A percentile compares a stretch with the other conserved stretches of the same genome.
These are phyloP conservation scores for Sesia apiformis DNA, from an alignment of 2,888 invertebrate genomes.

Conservation along the genomic window DNA sequence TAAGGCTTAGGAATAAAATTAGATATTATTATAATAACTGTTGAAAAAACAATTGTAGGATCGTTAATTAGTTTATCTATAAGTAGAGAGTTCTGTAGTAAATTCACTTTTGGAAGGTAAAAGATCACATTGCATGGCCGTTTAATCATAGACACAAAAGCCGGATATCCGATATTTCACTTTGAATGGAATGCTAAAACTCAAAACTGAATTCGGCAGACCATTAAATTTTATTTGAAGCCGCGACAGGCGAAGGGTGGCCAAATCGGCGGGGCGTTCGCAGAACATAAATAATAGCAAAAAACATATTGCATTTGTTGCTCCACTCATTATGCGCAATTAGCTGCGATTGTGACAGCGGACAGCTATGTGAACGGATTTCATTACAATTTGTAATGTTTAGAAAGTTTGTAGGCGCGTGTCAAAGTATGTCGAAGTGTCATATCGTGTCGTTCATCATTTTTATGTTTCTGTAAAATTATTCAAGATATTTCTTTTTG, in stretches of 20 bases:
- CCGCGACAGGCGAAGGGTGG: conserved; percentile 49
- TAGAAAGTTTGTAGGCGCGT: conserved; percentile 5
- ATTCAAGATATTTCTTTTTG: too few species aligned
- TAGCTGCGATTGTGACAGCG: conserved; percentile 69
- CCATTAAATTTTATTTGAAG: conserved; percentile 71
- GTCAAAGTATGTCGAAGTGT: too few species aligned
- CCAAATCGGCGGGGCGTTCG: conserved; percentile 47
- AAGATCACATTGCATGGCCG: too few species aligned
- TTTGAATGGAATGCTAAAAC: conserved; percentile 27
- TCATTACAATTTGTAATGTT: conserved; percentile 25
- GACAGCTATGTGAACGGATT: conserved; percentile 62
- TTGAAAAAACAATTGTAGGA: too few species aligned
- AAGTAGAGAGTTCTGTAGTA: too few species aligned
- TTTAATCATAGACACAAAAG: too few species aligned
- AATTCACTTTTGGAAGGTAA: too few species aligned
- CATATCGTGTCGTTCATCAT: too few species aligned
- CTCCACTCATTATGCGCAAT: conserved; percentile 71
- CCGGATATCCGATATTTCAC: conserved; percentile 43
- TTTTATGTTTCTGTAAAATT: too few species aligned
- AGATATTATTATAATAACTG: too few species aligned
- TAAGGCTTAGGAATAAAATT: too few species aligned
- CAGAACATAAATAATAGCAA: conserved; percentile 63
- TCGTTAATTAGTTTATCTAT: too few species aligned
- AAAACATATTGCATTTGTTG: conserved; percentile 69
- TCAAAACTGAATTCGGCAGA: conserved; percentile 43